A percentile compares a stretch with the other conserved stretches of the same genome.
Evolutionary conservation across 2,888 invertebrate genomes (phyloP).

Genomic region (Ariolimax columbianus): DNA sequence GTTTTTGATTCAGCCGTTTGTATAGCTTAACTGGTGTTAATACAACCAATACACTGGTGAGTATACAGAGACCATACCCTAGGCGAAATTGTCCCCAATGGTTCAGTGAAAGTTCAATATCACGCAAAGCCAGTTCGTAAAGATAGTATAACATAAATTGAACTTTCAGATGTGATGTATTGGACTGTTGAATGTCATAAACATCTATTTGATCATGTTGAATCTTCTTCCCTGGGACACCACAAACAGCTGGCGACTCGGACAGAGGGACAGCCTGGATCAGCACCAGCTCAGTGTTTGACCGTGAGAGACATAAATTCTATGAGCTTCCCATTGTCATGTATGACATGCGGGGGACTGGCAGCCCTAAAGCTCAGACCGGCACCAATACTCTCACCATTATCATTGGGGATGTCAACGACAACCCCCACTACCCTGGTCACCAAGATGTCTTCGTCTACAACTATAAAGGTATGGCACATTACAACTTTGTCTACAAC

Average conservation of each 20-base stretch:
- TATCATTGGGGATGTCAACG: constrained; percentile 98
- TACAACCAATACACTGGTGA: no score
- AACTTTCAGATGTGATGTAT: neutral
- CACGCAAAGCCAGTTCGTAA: no score
- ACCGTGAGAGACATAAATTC: constrained; percentile 96
- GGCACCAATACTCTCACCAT: constrained; percentile 97
- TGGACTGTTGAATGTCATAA: neutral
- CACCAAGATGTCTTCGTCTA: constrained; percentile 97
- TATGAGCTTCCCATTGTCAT: constrained; percentile 97
- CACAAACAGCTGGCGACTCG: constrained; percentile 63
- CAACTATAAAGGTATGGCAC: constrained; percentile 89
- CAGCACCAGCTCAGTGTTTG: constrained; percentile 93
- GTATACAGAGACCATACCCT: no score
- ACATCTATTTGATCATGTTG: neutral
- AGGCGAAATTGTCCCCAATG: no score
- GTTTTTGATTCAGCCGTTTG: no score
- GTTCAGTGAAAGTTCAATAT: no score
- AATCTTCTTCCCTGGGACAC: neutral
- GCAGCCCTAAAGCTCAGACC: constrained; percentile 89
- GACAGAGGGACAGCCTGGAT: constrained; percentile 95
- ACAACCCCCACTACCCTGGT: constrained; percentile 98
- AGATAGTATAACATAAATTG: no score
- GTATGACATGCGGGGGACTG: constrained; percentile 91
- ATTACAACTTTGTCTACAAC: no score
- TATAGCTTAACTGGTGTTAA: no score